Conservation (phyloP, 2,113 vertebrate species). For the Rhipidura dahli region DNA sequence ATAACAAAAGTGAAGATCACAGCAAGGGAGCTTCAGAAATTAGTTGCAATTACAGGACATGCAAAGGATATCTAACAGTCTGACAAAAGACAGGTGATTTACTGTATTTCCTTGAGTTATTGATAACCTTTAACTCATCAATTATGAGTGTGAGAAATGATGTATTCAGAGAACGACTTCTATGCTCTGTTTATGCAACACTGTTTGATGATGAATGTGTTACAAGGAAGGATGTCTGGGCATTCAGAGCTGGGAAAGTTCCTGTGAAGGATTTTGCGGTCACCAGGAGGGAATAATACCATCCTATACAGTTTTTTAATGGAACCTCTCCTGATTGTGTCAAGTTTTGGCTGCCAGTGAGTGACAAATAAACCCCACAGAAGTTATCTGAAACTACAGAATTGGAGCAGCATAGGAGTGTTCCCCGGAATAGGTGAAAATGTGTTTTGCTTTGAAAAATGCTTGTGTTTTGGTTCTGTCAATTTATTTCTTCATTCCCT, state of each 20-base stretch:
- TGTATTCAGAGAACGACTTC: background rate
- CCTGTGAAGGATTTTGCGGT: background rate
- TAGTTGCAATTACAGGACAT: background rate
- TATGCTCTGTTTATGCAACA: conserved; percentile 38
- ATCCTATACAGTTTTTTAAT: background rate
- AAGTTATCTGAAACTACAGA: background rate
- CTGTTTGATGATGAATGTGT: background rate
- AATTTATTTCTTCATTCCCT: background rate
- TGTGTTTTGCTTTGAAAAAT: background rate
- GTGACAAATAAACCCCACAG: background rate
- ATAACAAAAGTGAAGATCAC: background rate
- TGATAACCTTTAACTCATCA: conserved; percentile 56
- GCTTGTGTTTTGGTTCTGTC: background rate
- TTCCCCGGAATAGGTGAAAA: background rate
- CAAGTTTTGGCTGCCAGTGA: background rate
- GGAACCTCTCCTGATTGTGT: background rate
- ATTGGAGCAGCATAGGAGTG: background rate
- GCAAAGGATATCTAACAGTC: background rate
- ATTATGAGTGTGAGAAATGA: conserved; percentile 42
- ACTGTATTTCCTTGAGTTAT: conserved; percentile 25
- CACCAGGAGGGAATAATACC: background rate
- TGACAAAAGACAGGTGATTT: conserved; percentile 16
- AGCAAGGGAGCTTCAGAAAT: background rate
- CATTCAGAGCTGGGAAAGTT: background rate
- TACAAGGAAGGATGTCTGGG: background rate